Percentiles rank a stretch among this genome's conserved stretches.
phyloP scores from a whole-genome alignment of 2,797 vertebrate genomes.

The Spea hammondii region DNA sequence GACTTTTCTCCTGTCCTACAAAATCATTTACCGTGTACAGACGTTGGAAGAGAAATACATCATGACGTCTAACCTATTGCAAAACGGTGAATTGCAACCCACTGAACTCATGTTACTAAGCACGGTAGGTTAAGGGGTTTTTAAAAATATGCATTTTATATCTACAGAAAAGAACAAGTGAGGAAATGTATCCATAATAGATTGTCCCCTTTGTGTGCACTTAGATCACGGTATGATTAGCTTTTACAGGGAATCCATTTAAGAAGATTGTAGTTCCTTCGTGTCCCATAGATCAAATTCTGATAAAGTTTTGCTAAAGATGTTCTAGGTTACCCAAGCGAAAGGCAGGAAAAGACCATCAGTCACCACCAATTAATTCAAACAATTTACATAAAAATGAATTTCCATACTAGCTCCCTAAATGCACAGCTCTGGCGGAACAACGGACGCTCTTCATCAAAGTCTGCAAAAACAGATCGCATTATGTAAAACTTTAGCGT shows the following conservation, averaged over 20 bases:
- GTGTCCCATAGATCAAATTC: constrained; percentile 35
- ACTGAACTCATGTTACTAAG: constrained; percentile 15
- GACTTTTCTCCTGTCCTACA: no score
- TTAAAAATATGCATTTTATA: not conserved
- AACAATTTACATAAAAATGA: not conserved
- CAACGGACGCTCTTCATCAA: not conserved
- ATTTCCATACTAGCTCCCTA: constrained; percentile 30
- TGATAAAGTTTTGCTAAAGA: not conserved
- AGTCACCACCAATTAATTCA: constrained; percentile 15
- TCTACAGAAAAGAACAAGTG: not conserved
- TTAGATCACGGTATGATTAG: constrained; percentile 37
- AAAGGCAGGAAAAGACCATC: not conserved
- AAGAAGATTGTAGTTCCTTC: constrained; percentile 31
- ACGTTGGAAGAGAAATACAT: not conserved
- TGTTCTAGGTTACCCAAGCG: constrained; percentile 15
- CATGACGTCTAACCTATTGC: no score
- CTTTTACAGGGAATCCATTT: constrained; percentile 39
- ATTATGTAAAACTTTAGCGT: no score
- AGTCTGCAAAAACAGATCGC: no score
- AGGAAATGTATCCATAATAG: constrained; percentile 10
- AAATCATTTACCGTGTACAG: no score
- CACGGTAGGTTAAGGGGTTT: not conserved
- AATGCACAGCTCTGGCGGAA: not conserved
- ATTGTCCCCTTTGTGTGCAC: constrained; percentile 11
- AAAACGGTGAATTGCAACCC: constrained; percentile 4